A percentile compares a stretch with the other conserved stretches of the same genome.
Evolutionary conservation across 2,797 vertebrate species (phyloP).

Genomic region (Steatocranus sp.): DNA sequence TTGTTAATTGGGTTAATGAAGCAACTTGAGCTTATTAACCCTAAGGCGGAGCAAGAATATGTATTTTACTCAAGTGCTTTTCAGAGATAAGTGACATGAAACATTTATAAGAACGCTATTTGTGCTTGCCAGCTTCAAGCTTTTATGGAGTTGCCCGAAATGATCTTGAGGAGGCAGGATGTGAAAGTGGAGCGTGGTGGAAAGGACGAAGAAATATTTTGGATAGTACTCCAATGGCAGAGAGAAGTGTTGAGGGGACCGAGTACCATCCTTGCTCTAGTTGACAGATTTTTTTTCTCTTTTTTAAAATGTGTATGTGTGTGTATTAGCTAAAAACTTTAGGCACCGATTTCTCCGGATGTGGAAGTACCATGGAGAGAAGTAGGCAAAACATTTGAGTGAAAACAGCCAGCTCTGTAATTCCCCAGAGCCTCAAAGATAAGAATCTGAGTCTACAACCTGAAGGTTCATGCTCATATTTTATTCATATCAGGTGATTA

Average conservation of each 20-base stretch:
- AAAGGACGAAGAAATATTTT: neutral
- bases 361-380: conserved; percentile 1
- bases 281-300: neutral
- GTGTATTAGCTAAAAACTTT: neutral
- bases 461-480: neutral
- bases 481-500: conserved; percentile 16
- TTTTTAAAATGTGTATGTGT: neutral
- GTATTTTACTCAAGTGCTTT: neutral
- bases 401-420: neutral
- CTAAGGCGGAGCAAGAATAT: neutral
- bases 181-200: neutral
- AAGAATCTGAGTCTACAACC: neutral
- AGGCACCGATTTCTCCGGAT: neutral
- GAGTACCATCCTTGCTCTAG: neutral
- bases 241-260: neutral
- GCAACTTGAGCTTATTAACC: neutral
- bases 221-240: neutral
- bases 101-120: neutral
- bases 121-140: neutral
- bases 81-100: neutral
- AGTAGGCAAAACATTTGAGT: neutral
- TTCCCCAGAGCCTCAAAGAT: neutral
- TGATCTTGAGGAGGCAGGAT: neutral
- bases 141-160: neutral
- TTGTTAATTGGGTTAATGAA: conserved; percentile 5